Base-by-base conservation (phyloP, 2,888 invertebrate species). In the Thyatira batis region DNA sequence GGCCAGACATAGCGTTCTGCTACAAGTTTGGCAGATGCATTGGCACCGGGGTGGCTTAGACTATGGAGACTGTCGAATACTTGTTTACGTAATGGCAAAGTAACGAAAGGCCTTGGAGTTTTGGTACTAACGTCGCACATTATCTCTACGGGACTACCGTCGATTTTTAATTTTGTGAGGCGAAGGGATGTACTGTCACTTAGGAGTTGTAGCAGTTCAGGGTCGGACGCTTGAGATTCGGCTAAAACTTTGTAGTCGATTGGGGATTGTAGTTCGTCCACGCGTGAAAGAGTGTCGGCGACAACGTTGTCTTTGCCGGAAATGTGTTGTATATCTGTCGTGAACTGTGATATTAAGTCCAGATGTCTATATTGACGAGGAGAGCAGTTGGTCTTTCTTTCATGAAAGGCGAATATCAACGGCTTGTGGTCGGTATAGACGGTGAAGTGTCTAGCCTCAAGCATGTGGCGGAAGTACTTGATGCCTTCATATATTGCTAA, bases 401-500 rank as follows among this genome's bases (percentile, higher is more conserved):
- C 59, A 3, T 51, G 17, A 51, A 86, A 78, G 0, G 82, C 80
- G 43, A 58, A 79, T 0, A 56, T 58, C 17, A 83, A 51, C 0
- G 80, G 81, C 46, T 79, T 82, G 54, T 79, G 84, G 63, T 83
- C 81, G 0, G 81, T 84, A 20, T 59, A 69, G 1, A 84, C 68
- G 0, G 52, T 39, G 23, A 63, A 63, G 44, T 80, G 72, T 28
- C 73, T 59, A 0, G 74, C 81, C 66, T 89, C 86, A 0, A 87
- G 43, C 67, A 82, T 71, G 27, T 79, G 67, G 6, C 74, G 60
- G 59, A 84, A 85, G 54, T 80, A 62, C 50, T 71, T 71, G 0
- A 85, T 63, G 0, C 76, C 75, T 49, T 67, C 57, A 52, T 82
- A 86, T 2, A 79, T 75, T 0, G 82, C 84, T 3, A 82, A 60